These are phyloP conservation scores for Leptoclinus maculatus DNA, from an alignment of 2,797 vertebrate genomes.

Conservation along the genomic window DNA sequence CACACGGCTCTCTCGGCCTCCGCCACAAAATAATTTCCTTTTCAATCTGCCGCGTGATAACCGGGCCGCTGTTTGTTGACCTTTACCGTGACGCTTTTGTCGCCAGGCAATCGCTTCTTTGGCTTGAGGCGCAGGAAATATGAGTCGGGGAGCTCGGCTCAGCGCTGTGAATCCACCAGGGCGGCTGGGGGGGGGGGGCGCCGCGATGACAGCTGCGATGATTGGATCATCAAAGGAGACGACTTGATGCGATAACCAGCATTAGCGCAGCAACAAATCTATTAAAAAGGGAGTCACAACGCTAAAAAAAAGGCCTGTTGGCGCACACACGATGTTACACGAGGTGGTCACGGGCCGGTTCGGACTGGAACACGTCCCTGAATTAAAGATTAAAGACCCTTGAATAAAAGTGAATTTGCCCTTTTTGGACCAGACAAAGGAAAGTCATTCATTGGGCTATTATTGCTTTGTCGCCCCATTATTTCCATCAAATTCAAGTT, in stretches of 20 bases:
- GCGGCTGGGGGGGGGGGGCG: not conserved
- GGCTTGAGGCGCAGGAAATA: slow-evolving; percentile 51
- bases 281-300: slow-evolving; percentile 48
- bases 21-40: slow-evolving; percentile 74
- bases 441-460: not conserved
- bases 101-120: slow-evolving; percentile 55
- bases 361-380: not conserved
- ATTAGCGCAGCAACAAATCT: slow-evolving; percentile 60
- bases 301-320: too few species aligned
- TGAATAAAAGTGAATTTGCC: not conserved
- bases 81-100: slow-evolving; percentile 61
- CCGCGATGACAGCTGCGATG: slow-evolving; percentile 44
- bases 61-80: slow-evolving; percentile 71
- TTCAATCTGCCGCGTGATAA: slow-evolving; percentile 75
- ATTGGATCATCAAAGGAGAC: slow-evolving; percentile 63
- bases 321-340: too few species aligned
- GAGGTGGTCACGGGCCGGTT: too few species aligned
- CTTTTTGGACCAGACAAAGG: not conserved
- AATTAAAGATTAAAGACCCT: not conserved
- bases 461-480: not conserved
- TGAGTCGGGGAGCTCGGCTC: slow-evolving; percentile 28
- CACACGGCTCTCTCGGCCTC: slow-evolving; percentile 22
- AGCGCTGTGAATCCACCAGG: too few species aligned
- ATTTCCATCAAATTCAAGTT: not conserved
- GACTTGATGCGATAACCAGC: slow-evolving; percentile 50